Evolutionary conservation across 2,888 invertebrate genomes (phyloP).

Genomic region (Rutpela maculata): DNA sequence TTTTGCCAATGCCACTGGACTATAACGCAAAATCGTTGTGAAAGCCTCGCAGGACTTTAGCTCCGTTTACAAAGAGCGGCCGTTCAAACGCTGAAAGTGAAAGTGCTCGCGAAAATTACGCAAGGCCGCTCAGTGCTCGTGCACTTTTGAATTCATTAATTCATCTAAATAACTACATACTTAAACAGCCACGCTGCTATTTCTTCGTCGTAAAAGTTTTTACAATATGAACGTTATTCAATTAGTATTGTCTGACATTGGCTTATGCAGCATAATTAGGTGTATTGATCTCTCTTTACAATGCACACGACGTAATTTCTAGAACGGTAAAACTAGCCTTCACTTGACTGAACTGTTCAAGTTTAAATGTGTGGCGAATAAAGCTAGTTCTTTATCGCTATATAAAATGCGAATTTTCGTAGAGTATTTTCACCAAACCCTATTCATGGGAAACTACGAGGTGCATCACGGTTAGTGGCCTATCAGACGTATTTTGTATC

Average conservation of each 20-base stretch:
- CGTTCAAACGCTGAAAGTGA: constrained; percentile 31
- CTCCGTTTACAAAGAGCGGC: constrained; percentile 5
- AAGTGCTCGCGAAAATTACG: constrained; percentile 40
- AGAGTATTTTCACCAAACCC: no score
- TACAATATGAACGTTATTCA: neutral
- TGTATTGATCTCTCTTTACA: neutral
- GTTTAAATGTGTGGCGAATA: no score
- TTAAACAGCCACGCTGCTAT: neutral
- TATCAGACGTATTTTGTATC: no score
- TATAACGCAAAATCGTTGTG: constrained; percentile 1
- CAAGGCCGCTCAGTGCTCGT: constrained; percentile 24
- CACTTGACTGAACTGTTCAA: neutral
- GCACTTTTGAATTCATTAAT: neutral
- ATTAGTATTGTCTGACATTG: neutral
- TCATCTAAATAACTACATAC: neutral
- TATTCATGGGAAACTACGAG: no score
- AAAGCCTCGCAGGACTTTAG: constrained; percentile 11
- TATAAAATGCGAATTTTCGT: no score
- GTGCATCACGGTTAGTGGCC: no score
- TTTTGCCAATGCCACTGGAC: no score
- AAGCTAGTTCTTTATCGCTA: no score
- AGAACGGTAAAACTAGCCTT: neutral
- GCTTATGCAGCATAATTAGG: neutral
- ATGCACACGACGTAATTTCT: neutral
- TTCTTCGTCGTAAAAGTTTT: neutral